Evolutionary conservation across 1,140 invertebrate genomes (phyloP).

Genomic region (Drosophila melanica): DNA sequence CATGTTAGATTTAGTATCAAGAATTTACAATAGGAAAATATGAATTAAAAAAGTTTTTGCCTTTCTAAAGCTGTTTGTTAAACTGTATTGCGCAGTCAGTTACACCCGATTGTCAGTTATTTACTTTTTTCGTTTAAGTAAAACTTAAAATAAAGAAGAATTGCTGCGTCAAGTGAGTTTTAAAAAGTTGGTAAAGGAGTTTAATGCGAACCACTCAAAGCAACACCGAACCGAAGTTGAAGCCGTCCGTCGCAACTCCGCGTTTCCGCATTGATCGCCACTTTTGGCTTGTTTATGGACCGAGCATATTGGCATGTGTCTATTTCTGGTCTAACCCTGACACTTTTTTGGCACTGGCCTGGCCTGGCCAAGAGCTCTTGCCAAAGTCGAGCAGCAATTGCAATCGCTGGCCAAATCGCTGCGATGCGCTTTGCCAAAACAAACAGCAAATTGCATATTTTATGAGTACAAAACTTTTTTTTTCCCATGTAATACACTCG

Average conservation of each 20-base stretch:
- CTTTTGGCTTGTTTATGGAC: slow-evolving; percentile 60
- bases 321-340: slow-evolving; percentile 74
- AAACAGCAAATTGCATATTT: slow-evolving; percentile 72
- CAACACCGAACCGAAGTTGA: neutral
- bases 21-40: no score
- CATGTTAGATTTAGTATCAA: no score
- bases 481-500: slow-evolving; percentile 61
- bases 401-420: slow-evolving; percentile 59
- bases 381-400: slow-evolving; percentile 48
- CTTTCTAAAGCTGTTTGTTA: no score
- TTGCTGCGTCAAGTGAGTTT: slow-evolving; percentile 8
- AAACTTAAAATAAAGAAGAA: no score
- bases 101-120: no score
- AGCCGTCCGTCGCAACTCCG: neutral
- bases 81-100: no score
- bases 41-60: no score
- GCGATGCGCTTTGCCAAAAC: slow-evolving; percentile 59
- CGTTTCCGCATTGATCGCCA: neutral
- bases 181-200: slow-evolving; percentile 19
- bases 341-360: slow-evolving; percentile 67
- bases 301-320: slow-evolving; percentile 76
- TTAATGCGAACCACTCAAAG: slow-evolving; percentile 1
- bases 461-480: slow-evolving; percentile 72
- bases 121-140: neutral
- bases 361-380: slow-evolving; percentile 33